Evolutionary conservation across 1,140 invertebrate genomes (phyloP), one percentile per base, ranked within the genome.

Genomic region (Diprion similis): DNA sequence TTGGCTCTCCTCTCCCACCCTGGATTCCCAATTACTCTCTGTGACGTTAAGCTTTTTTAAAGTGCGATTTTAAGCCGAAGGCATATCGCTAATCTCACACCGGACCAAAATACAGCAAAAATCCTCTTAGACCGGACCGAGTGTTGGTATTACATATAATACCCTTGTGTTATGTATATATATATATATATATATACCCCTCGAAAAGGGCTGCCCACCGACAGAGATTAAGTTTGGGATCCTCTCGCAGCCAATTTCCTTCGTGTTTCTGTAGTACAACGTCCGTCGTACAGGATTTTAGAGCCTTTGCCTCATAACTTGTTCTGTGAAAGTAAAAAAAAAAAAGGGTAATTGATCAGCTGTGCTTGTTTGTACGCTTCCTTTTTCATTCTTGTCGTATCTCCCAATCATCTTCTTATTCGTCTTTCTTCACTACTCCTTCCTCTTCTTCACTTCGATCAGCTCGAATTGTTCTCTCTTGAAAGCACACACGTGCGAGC

Each of bases 21-120:
- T 37, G 24, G 24, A 37, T 6, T 17, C n/a, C 51, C 51, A 59
- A 59, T 59, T 59, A 59, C 51, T 59, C 51, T 59, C n/a, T 10
- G n/a, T 59, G 51, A 59, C 51, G 11, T 59, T 59, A 59, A 59
- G 51, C 51, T 17, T 59, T 59, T 59, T 17, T 59, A 59, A 59
- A 59, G 51, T 59, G 51, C n/a, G n/a, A 6, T 9, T 59, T 59
- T 13, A 1, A 37, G 1, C 24, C 24, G 24, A 37, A 37, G 6
- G 24, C 24, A 37, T 37, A 37, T 37, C 24, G 24, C 24, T 37
- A 3, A 59, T 13, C 51, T 59, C n/a, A 4, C 51, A 8, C 11
- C 11, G 51, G 9, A 4, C 8, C 6, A 59, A 59, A 59, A 59
- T 59, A 17, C 11, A 59, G 51, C 9, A 59, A 59, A 59, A 59